Percentiles rank a stretch among this genome's conserved stretches.
Evolutionary conservation across 1,140 invertebrate species (phyloP).

Genomic region (Macrobrachium nipponense): DNA sequence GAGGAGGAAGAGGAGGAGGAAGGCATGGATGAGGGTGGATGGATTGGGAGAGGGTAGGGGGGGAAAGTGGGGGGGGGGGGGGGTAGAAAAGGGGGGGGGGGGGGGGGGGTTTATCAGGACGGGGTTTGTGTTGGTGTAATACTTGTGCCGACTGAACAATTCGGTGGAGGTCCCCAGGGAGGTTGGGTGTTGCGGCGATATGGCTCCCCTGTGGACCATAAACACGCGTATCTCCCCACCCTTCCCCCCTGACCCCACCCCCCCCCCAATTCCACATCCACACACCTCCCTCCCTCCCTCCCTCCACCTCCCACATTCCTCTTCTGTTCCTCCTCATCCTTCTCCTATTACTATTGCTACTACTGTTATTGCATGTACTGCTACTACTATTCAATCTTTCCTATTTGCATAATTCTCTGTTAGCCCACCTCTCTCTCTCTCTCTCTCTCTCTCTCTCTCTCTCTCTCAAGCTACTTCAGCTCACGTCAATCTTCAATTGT

Average conservation of each 20-base stretch:
- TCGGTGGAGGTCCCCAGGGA: slow-evolving; percentile 29
- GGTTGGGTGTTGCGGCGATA: slow-evolving; percentile 36
- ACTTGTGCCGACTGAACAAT: slow-evolving; percentile 56
- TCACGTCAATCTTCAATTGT: background rate
- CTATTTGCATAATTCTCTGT: background rate
- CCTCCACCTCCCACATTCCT: background rate
- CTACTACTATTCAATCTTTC: background rate
- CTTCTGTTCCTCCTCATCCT: background rate
- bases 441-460: slow-evolving; percentile 18
- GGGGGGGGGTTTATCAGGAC: background rate
- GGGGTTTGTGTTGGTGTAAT: slow-evolving; percentile 33
- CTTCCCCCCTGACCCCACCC: background rate
- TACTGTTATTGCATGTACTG: background rate
- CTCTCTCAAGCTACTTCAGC: too few relatives aligned
- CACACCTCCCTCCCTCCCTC: background rate
- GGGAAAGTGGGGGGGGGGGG: background rate
- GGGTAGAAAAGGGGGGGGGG: background rate
- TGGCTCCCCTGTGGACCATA: slow-evolving; percentile 49
- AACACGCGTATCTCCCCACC: slow-evolving; percentile 31
- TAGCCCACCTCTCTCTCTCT: background rate
- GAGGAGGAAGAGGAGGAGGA: background rate
- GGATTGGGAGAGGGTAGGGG: background rate
- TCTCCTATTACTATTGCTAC: background rate
- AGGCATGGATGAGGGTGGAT: too few relatives aligned
- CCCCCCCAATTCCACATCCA: background rate